A percentile compares a stretch with the other conserved stretches of the same genome.
phyloP scores from a whole-genome alignment of 35 echinoderm and acorn worm species.

The Amphiura filiformis region DNA sequence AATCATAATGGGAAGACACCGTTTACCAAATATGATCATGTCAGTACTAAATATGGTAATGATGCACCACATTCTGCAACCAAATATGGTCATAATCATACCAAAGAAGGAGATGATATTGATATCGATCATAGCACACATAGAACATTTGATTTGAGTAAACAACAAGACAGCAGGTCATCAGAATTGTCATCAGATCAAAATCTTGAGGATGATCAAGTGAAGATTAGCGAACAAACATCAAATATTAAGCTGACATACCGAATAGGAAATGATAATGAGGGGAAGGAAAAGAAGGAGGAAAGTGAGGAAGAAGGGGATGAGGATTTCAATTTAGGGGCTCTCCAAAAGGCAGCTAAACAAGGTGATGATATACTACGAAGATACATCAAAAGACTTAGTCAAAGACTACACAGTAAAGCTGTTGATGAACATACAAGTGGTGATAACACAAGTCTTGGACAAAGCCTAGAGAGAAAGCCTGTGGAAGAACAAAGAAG shows the following conservation, averaged over 20 bases:
- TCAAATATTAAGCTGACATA: background rate
- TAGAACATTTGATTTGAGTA: background rate
- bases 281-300: background rate
- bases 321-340: conserved; percentile 62
- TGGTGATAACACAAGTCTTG: background rate
- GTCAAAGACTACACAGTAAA: conserved; percentile 55
- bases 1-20: background rate
- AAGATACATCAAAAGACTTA: conserved; percentile 75
- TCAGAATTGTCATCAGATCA: background rate
- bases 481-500: background rate
- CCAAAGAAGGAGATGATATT: background rate
- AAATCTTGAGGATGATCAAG: background rate
- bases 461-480: background rate
- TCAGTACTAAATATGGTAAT: background rate
- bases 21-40: background rate
- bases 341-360: conserved; percentile 65
- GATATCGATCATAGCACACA: no score
- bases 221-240: background rate
- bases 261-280: background rate
- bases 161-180: no score
- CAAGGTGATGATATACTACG: conserved; percentile 86
- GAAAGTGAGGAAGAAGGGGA: background rate
- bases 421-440: background rate
- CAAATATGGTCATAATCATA: background rate
- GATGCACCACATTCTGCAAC: no score